Conservation (phyloP, 2,113 vertebrate genomes). For the Podarcis muralis region DNA sequence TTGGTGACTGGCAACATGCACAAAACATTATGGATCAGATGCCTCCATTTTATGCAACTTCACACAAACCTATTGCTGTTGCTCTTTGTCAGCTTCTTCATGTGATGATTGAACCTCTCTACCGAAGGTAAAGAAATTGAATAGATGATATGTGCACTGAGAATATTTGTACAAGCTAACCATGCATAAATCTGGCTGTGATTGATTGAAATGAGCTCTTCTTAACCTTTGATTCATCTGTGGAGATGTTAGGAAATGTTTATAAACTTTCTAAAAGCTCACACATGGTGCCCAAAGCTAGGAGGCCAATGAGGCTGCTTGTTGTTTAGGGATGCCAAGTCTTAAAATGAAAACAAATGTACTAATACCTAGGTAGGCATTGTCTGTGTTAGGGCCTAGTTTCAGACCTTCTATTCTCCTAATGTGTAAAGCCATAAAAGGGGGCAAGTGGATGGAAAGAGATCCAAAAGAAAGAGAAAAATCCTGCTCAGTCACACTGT, state of each 20-base stretch:
- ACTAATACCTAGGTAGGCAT: not conserved
- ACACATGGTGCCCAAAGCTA: not conserved
- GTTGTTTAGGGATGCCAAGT: not conserved
- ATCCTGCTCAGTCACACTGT: not conserved
- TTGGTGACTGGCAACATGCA: slow-evolving; percentile 97
- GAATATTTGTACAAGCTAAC: not conserved
- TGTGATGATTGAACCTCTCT: slow-evolving; percentile 93
- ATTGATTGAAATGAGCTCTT: not conserved
- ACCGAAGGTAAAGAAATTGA: slow-evolving; percentile 80
- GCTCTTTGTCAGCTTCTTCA: slow-evolving; percentile 95
- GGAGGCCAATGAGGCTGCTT: not conserved
- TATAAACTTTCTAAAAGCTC: not conserved
- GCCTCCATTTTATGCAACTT: slow-evolving; percentile 93
- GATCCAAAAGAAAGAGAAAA: not conserved
- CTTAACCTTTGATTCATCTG: not conserved
- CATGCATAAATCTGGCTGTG: not conserved
- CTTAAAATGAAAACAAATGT: not conserved
- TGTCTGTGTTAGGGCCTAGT: not conserved
- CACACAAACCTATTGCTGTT: slow-evolving; percentile 93
- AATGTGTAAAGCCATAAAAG: not conserved
- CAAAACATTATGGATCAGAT: slow-evolving; percentile 98
- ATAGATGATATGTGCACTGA: not conserved
- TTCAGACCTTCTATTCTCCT: too few species aligned
- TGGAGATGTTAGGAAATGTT: not conserved
- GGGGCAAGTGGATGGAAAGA: too few species aligned